These are phyloP conservation scores for Lymantria monacha DNA, from an alignment of 2,888 invertebrate species.

Conservation along the genomic window DNA sequence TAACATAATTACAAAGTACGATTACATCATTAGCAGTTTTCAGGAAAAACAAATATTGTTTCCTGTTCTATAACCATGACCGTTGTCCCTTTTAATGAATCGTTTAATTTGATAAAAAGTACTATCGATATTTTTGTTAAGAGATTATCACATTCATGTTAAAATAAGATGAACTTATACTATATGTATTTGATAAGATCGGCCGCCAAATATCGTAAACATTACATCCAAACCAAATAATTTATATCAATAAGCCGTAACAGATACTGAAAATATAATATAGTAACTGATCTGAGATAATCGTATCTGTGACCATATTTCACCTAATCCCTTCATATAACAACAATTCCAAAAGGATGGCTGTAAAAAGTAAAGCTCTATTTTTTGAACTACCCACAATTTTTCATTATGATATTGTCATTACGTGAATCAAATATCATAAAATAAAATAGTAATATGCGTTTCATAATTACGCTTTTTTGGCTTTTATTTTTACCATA, in stretches of 20 bases:
- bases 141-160: neutral
- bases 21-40: slow-evolving; percentile 11
- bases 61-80: slow-evolving; percentile 19
- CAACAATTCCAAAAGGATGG: too few species aligned
- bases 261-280: neutral
- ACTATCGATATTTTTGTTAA: neutral
- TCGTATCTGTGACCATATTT: too few species aligned
- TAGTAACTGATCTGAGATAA: too few species aligned
- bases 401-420: too few species aligned
- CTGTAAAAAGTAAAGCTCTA: too few species aligned
- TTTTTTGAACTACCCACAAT: too few species aligned
- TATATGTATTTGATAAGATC: neutral
- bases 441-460: too few species aligned
- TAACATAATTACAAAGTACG: neutral
- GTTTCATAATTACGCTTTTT: too few species aligned
- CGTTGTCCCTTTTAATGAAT: slow-evolving; percentile 5
- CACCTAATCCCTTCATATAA: too few species aligned
- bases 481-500: too few species aligned
- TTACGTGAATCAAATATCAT: too few species aligned
- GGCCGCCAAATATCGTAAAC: neutral
- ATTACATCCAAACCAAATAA: neutral
- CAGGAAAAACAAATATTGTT: slow-evolving; percentile 22
- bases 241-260: neutral
- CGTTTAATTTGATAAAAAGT: neutral
- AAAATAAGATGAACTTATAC: neutral